phyloP scores from a whole-genome alignment of 2,888 invertebrate species.

The Heterodera filipjevi region DNA sequence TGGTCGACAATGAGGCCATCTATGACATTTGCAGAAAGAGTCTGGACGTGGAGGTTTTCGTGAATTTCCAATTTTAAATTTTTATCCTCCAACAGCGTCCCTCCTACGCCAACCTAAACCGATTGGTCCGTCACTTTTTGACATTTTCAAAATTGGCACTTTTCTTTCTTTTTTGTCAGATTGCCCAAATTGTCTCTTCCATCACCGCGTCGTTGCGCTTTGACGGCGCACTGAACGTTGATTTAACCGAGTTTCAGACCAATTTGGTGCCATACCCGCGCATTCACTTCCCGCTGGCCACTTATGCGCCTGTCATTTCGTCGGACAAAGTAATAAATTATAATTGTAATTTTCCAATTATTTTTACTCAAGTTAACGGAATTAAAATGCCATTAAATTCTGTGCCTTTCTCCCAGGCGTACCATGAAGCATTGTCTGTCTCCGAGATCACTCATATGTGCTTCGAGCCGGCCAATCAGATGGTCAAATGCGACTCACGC shows the following conservation, averaged over 20 bases:
- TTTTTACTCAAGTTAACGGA: too few species aligned
- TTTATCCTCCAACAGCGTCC: conserved; percentile 69
- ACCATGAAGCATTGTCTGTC: conserved; percentile 57
- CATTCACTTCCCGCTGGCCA: conserved; percentile 83
- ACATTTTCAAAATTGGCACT: conserved; percentile 75
- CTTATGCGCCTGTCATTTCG: conserved; percentile 67
- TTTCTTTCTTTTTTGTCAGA: conserved; percentile 6
- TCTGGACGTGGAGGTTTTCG: conserved; percentile 68
- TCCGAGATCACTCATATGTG: conserved; percentile 84
- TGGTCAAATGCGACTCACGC: conserved; percentile 77
- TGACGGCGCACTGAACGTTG: conserved; percentile 86
- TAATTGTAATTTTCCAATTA: too few species aligned
- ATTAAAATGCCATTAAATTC: too few species aligned
- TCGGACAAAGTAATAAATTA: conserved; percentile 39
- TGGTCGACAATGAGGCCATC: conserved; percentile 86
- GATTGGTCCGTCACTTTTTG: conserved; percentile 73
- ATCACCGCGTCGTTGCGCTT: conserved; percentile 91
- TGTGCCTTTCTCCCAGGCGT: conserved; percentile 31
- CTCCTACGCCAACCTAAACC: conserved; percentile 85
- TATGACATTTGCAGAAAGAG: conserved; percentile 86
- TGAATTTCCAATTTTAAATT: neutral
- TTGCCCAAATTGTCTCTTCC: conserved; percentile 67
- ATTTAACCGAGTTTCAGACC: conserved; percentile 76
- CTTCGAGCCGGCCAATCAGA: conserved; percentile 81
- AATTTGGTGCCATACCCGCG: conserved; percentile 80